Conservation (phyloP, 1,140 invertebrate species). For the Drosophila melanogaster region Release_6_plus_ISO1_MT NT_037436.4:19322501-19323000, state of each 20-base stretch:
- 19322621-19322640: slow-evolving; percentile 39
- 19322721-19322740: background rate
- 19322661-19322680: slow-evolving; percentile 61
- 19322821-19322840: too few relatives aligned
- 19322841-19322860: too few relatives aligned
- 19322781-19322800: too few relatives aligned
- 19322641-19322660: slow-evolving; percentile 49
- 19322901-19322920: slow-evolving; percentile 37
- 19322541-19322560: slow-evolving; percentile 53
- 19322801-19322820: too few relatives aligned
- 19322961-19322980: slow-evolving; percentile 36
- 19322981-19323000: slow-evolving; percentile 54
- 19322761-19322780: too few relatives aligned
- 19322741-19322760: too few relatives aligned
- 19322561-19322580: slow-evolving; percentile 52
- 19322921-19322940: slow-evolving; percentile 22
- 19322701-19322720: slow-evolving; percentile 6
- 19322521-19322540: slow-evolving; percentile 59
- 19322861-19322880: slow-evolving; percentile 10
- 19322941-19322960: slow-evolving; percentile 20
- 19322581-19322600: slow-evolving; percentile 80
- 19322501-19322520: slow-evolving; percentile 75
- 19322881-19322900: slow-evolving; percentile 11
- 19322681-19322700: slow-evolving; percentile 36
- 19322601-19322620: slow-evolving; percentile 80